Percentiles rank a stretch among this genome's conserved stretches.
phyloP scores from a whole-genome alignment of 2,113 vertebrate species.

The Mola mola region DNA sequence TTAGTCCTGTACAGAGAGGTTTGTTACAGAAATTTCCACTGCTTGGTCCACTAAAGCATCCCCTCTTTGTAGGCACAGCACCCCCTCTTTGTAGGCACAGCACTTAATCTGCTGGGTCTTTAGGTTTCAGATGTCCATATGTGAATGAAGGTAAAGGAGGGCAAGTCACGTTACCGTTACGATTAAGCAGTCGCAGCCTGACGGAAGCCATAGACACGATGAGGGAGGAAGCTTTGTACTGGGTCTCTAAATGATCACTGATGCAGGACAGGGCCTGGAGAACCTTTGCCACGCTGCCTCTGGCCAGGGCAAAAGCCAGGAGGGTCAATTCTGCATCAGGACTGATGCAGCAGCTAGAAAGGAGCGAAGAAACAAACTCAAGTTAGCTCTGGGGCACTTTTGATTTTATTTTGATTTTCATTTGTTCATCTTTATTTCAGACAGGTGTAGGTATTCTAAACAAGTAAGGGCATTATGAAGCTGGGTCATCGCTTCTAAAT shows the following conservation, averaged over 20 bases:
- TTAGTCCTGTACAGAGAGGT: too few species aligned
- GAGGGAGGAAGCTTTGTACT: constrained; percentile 89
- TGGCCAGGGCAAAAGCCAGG: constrained; percentile 93
- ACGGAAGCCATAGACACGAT: constrained; percentile 92
- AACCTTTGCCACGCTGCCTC: constrained; percentile 94
- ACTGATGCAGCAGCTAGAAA: constrained; percentile 87
- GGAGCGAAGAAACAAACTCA: constrained; percentile 6
- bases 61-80: constrained; percentile 17
- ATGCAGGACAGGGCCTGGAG: constrained; percentile 89
- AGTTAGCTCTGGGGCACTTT: too few species aligned
- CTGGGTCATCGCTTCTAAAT: background rate
- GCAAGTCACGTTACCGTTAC: constrained; percentile 84
- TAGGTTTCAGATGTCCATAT: constrained; percentile 23
- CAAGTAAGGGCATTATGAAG: too few species aligned
- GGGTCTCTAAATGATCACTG: constrained; percentile 84
- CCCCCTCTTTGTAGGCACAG: background rate
- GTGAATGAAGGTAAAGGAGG: constrained; percentile 7
- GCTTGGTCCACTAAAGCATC: constrained; percentile 5
- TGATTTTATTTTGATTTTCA: too few species aligned
- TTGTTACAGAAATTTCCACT: background rate
- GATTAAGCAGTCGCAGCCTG: constrained; percentile 90
- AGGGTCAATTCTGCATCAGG: constrained; percentile 94
- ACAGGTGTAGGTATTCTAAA: background rate
- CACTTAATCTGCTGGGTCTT: constrained; percentile 25
- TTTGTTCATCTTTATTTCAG: background rate